Percentiles rank a stretch among this genome's conserved stretches.
Conservation (phyloP, 2,888 invertebrate species). For the Tachina grossa region DNA sequence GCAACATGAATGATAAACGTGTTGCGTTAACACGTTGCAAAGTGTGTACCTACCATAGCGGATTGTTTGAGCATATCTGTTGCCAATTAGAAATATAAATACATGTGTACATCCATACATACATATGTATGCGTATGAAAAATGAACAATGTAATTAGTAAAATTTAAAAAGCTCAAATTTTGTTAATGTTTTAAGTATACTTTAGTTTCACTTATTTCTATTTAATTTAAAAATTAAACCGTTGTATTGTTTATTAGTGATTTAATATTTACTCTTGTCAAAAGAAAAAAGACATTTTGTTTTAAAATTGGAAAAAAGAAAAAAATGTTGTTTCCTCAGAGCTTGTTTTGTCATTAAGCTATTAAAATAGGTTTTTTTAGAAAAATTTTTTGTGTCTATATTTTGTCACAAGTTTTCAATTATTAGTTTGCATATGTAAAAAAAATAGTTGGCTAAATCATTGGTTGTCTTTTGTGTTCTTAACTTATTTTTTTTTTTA, state of each 20-base stretch:
- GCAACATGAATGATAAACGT: too few species aligned
- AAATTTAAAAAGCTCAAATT: constrained; percentile 65
- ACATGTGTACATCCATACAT: not conserved
- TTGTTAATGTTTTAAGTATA: constrained; percentile 36
- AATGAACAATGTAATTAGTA: constrained; percentile 33
- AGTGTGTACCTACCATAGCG: not conserved
- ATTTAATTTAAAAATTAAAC: constrained; percentile 28
- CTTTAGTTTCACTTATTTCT: constrained; percentile 46
- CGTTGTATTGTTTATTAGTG: constrained; percentile 22
- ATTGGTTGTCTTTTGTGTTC: constrained; percentile 33
- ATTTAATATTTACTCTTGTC: not conserved
- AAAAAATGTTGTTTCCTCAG: constrained; percentile 6
- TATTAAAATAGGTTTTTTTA: not conserved
- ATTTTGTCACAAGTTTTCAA: not conserved
- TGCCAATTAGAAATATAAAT: constrained; percentile 72
- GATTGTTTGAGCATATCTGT: constrained; percentile 56
- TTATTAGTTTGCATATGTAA: not conserved
- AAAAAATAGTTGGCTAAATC: constrained; percentile 19
- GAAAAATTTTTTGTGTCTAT: not conserved
- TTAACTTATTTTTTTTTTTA: not conserved
- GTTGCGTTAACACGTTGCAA: too few species aligned
- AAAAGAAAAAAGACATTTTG: constrained; percentile 26
- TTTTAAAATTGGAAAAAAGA: constrained; percentile 7
- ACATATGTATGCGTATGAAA: not conserved
- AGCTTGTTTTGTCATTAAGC: constrained; percentile 23